These are phyloP conservation scores for Anolis sagrei DNA, from an alignment of 2,113 vertebrate species.

Conservation along the genomic window DNA sequence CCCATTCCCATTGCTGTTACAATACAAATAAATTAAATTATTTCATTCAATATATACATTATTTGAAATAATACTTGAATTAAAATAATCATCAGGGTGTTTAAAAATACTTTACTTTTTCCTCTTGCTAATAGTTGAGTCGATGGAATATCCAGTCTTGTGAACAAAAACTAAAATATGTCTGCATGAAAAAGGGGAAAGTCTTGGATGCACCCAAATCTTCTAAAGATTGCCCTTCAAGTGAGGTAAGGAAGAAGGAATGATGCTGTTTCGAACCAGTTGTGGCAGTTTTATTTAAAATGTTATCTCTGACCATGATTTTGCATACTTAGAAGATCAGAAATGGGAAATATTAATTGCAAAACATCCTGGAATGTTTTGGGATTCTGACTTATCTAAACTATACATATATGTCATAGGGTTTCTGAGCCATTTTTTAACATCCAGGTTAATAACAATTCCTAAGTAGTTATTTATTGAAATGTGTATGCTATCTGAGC, in stretches of 20 bases:
- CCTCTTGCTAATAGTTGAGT: conserved; percentile 78
- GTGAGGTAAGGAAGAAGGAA: conserved; percentile 75
- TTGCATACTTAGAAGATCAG: conserved; percentile 16
- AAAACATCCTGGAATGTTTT: background rate
- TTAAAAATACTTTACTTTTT: conserved; percentile 35
- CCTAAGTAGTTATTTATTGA: background rate
- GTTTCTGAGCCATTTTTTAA: conserved; percentile 17
- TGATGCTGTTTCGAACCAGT: background rate
- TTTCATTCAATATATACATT: background rate
- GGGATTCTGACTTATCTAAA: background rate
- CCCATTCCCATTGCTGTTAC: no score
- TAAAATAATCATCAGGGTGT: background rate
- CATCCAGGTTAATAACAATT: background rate
- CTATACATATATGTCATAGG: background rate
- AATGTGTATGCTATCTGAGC: no score
- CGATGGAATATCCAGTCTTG: conserved; percentile 86
- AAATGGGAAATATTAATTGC: background rate
- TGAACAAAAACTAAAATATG: conserved; percentile 77
- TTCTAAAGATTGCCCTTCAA: conserved; percentile 74
- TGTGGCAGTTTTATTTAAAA: conserved; percentile 45
- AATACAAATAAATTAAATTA: background rate
- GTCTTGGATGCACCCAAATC: conserved; percentile 72
- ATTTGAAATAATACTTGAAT: background rate
- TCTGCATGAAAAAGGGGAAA: conserved; percentile 88
- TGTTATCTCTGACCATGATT: background rate